Evolutionary conservation across 2,888 invertebrate genomes (phyloP).

Genomic region (Lissonota sp.): DNA sequence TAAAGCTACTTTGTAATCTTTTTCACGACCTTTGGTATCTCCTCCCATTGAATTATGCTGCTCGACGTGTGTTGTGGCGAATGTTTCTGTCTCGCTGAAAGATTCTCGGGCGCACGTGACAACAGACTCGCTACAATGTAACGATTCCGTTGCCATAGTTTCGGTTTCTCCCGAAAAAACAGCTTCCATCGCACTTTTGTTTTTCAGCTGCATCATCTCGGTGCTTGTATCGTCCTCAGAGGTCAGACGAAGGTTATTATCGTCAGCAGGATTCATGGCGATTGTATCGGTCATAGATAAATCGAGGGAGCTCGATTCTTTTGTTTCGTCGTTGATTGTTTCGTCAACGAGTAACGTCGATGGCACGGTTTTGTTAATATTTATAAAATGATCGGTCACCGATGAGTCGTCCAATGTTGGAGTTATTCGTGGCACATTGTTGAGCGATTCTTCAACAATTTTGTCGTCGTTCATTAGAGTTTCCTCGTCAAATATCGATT

Average conservation of each 20-base stretch:
- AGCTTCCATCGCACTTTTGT: not conserved
- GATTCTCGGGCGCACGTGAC: not conserved
- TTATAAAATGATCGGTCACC: not conserved
- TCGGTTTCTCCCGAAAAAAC: too few relatives aligned
- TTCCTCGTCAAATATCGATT: conserved; percentile 17
- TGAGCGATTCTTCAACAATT: not conserved
- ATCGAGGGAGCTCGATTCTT: not conserved
- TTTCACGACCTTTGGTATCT: not conserved
- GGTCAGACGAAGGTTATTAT: not conserved
- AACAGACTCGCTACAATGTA: not conserved
- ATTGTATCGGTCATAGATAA: not conserved
- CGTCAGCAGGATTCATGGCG: not conserved
- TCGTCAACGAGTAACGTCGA: conserved; percentile 38
- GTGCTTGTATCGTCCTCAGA: not conserved
- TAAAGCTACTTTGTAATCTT: not conserved
- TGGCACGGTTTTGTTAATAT: conserved; percentile 19
- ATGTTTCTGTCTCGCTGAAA: not conserved
- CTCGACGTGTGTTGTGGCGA: not conserved
- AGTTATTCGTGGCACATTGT: not conserved
- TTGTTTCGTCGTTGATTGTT: not conserved
- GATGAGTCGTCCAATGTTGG: conserved; percentile 16
- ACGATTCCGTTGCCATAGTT: not conserved
- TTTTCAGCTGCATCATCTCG: not conserved
- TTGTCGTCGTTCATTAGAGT: too few relatives aligned
- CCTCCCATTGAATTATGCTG: not conserved